Evolutionary conservation across 2,888 invertebrate species (phyloP).

Genomic region (Dryococelus australis): DNA sequence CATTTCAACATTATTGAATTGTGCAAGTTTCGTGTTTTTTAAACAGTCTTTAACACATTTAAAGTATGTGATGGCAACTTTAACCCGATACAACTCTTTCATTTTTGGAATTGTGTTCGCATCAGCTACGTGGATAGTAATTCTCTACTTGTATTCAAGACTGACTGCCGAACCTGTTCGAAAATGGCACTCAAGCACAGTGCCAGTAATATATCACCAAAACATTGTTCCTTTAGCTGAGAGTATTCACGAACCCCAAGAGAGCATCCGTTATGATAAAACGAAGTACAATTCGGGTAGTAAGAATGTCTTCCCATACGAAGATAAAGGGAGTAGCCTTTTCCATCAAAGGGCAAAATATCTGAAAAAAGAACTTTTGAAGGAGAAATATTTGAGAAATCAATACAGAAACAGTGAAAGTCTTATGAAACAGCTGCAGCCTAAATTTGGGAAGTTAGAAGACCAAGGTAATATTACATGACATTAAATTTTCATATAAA

Average conservation of each 20-base stretch:
- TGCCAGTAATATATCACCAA: background rate
- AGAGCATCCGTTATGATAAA: slow-evolving; percentile 1
- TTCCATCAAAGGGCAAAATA: slow-evolving; percentile 40
- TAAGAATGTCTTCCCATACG: slow-evolving; percentile 49
- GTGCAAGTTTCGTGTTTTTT: too few relatives aligned
- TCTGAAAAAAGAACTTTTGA: slow-evolving; percentile 43
- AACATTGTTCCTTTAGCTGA: background rate
- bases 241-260: slow-evolving; percentile 22
- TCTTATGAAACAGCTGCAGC: slow-evolving; percentile 60
- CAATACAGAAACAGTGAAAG: slow-evolving; percentile 58
- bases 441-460: slow-evolving; percentile 55
- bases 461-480: slow-evolving; percentile 51
- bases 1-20: too few relatives aligned
- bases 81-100: slow-evolving; percentile 63
- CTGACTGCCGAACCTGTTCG: slow-evolving; percentile 56
- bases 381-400: slow-evolving; percentile 40
- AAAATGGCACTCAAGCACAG: slow-evolving; percentile 21
- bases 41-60: background rate
- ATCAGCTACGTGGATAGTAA: slow-evolving; percentile 76
- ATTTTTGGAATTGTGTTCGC: slow-evolving; percentile 76
- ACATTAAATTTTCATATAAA: slow-evolving; percentile 50
- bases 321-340: slow-evolving; percentile 45
- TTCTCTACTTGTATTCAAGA: slow-evolving; percentile 74
- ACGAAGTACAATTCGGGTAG: slow-evolving; percentile 32
- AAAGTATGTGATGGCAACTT: slow-evolving; percentile 30